These are phyloP conservation scores for Polypterus senegalus DNA, from an alignment of 2,113 vertebrate genomes.

Conservation along the genomic window DNA sequence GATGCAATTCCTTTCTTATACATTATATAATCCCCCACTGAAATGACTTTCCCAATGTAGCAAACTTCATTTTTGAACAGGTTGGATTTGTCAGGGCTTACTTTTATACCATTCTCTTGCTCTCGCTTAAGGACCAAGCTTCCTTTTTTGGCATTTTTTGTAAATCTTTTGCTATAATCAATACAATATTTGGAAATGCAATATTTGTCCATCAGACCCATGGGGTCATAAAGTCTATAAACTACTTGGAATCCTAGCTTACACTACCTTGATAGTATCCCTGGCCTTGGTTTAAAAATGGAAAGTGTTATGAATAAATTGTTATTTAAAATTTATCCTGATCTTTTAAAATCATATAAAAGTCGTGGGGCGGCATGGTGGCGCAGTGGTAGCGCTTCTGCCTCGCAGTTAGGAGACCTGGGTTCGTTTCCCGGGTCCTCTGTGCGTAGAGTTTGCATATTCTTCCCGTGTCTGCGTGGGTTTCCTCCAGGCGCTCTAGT, in stretches of 20 bases:
- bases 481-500: too few relatives aligned
- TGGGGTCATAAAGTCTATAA: constrained; percentile 19
- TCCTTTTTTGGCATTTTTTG: too few relatives aligned
- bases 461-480: too few relatives aligned
- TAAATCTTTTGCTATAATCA: constrained; percentile 8
- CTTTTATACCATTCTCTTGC: constrained; percentile 14
- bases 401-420: too few relatives aligned
- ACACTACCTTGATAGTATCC: constrained; percentile 9
- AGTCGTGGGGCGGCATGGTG: too few relatives aligned
- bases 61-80: not conserved
- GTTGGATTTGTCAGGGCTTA: constrained; percentile 9
- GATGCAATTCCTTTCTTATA: not conserved
- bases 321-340: too few relatives aligned
- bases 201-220: constrained; percentile 17
- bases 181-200: constrained; percentile 10
- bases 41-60: constrained; percentile 3
- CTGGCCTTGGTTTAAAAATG: constrained; percentile 14
- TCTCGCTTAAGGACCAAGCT: constrained; percentile 4
- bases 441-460: too few relatives aligned
- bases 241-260: not conserved
- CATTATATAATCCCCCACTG: constrained; percentile 10
- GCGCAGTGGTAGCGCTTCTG: too few relatives aligned
- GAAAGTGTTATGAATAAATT: not conserved
- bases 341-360: too few relatives aligned
- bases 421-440: too few relatives aligned